Conservation (phyloP, 1,140 invertebrate genomes). For the Galleria mellonella region DNA sequence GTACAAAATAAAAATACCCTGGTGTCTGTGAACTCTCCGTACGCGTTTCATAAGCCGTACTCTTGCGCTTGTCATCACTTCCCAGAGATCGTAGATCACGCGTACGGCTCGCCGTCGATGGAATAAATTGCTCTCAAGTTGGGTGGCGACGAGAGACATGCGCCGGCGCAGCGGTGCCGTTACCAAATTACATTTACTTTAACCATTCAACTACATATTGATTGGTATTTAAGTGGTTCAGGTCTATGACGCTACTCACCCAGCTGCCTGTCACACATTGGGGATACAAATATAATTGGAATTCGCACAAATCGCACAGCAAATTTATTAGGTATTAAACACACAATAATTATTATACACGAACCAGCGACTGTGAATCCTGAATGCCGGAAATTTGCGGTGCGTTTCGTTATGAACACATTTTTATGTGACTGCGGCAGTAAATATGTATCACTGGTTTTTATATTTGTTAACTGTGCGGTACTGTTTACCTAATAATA, state of each 20-base stretch:
- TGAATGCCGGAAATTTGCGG: conserved; percentile 53
- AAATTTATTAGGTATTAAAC: too few relatives aligned
- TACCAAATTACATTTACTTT: conserved; percentile 23
- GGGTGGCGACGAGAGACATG: conserved; percentile 40
- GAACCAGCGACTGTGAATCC: conserved; percentile 64
- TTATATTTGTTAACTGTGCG: conserved; percentile 23
- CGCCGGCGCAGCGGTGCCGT: conserved; percentile 22
- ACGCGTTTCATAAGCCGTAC: conserved; percentile 1
- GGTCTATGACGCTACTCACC: conserved; percentile 5
- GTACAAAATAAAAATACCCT: too few relatives aligned
- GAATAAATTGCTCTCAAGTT: conserved; percentile 55
- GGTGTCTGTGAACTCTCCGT: background rate
- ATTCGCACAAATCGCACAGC: conserved; percentile 59
- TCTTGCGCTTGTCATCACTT: conserved; percentile 42
- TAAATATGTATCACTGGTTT: conserved; percentile 35
- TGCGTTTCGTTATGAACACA: conserved; percentile 19
- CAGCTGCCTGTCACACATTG: background rate
- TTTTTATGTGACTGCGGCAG: conserved; percentile 38
- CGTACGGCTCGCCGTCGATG: conserved; percentile 31
- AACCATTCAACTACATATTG: conserved; percentile 38
- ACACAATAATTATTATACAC: conserved; percentile 13
- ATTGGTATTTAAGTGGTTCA: conserved; percentile 37
- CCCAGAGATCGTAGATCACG: conserved; percentile 46
- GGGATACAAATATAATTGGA: conserved; percentile 5
- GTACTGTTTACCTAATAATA: conserved; percentile 32